These are phyloP conservation scores for Ormyrus rosae DNA, from an alignment of 2,888 invertebrate species.

Conservation along the genomic window DNA sequence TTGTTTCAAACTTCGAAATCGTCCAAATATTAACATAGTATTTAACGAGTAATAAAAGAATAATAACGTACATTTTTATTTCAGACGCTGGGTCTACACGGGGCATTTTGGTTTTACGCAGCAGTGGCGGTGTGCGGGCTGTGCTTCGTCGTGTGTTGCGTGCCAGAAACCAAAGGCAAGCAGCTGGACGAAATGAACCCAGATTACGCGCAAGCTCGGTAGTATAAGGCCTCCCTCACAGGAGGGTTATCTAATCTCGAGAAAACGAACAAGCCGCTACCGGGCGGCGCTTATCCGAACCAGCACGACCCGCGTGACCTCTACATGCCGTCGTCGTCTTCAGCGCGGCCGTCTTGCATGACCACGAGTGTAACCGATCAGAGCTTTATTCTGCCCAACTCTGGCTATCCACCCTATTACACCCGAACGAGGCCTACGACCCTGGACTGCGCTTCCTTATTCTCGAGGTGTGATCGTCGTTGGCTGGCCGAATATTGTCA, in stretches of 20 bases:
- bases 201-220: slow-evolving; percentile 78
- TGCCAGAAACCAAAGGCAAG: slow-evolving; percentile 94
- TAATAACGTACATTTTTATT: slow-evolving; percentile 38
- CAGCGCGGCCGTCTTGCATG: slow-evolving; percentile 18
- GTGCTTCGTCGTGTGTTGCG: slow-evolving; percentile 89
- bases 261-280: slow-evolving; percentile 70
- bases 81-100: slow-evolving; percentile 85
- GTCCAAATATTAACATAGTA: too few relatives aligned
- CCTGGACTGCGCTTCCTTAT: slow-evolving; percentile 58
- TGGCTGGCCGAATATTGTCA: slow-evolving; percentile 68
- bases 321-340: slow-evolving; percentile 55
- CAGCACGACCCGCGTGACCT: slow-evolving; percentile 68
- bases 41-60: too few relatives aligned
- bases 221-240: slow-evolving; percentile 75
- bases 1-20: too few relatives aligned
- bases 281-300: slow-evolving; percentile 69
- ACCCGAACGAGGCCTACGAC: slow-evolving; percentile 38
- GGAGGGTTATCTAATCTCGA: slow-evolving; percentile 73
- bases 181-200: slow-evolving; percentile 93
- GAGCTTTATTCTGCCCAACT: slow-evolving; percentile 59
- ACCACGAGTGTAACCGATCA: slow-evolving; percentile 48
- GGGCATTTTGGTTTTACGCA: slow-evolving; percentile 93
- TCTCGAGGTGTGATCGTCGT: slow-evolving; percentile 58
- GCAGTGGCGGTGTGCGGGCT: slow-evolving; percentile 88
- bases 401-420: slow-evolving; percentile 12